Evolutionary conservation across 2,797 vertebrate genomes (phyloP).

Genomic region (Eospalax fontanierii): DNA sequence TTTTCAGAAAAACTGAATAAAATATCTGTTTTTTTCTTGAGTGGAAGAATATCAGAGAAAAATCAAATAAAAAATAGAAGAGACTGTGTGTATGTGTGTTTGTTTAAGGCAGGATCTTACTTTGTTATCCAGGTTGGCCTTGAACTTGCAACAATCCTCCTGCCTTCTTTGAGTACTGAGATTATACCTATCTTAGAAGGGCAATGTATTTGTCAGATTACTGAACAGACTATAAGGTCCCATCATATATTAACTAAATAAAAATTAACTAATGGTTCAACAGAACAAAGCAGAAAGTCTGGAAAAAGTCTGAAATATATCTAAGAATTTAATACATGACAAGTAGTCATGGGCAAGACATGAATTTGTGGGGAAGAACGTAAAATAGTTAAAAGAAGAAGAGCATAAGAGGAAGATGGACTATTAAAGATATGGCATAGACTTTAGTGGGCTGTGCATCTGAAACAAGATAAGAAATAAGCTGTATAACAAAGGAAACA

Average conservation of each 20-base stretch:
- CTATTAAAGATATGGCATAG: constrained; percentile 4
- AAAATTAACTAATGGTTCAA: constrained; percentile 56
- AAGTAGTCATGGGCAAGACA: constrained; percentile 48
- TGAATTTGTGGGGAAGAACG: constrained; percentile 16
- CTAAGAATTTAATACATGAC: constrained; percentile 58
- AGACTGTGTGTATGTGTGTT: neutral
- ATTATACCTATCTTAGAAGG: neutral
- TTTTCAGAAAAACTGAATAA: constrained; percentile 33
- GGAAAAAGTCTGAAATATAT: constrained; percentile 64
- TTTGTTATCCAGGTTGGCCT: neutral
- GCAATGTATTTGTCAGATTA: constrained; percentile 18
- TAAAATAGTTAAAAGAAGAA: neutral
- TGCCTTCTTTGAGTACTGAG: neutral
- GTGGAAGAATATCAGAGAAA: constrained; percentile 38
- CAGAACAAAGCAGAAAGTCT: constrained; percentile 34
- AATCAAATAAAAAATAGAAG: constrained; percentile 44
- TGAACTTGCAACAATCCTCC: neutral
- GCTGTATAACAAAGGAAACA: neutral
- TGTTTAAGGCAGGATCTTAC: neutral
- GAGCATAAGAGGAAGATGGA: constrained; percentile 2
- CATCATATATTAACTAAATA: constrained; percentile 43
- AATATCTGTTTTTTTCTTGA: neutral
- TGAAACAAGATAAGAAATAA: constrained; percentile 64
- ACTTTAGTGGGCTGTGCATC: neutral
- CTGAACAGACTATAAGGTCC: constrained; percentile 28